Base-by-base conservation (phyloP, 2,113 vertebrate genomes). In the Coreoperca whiteheadi region DNA sequence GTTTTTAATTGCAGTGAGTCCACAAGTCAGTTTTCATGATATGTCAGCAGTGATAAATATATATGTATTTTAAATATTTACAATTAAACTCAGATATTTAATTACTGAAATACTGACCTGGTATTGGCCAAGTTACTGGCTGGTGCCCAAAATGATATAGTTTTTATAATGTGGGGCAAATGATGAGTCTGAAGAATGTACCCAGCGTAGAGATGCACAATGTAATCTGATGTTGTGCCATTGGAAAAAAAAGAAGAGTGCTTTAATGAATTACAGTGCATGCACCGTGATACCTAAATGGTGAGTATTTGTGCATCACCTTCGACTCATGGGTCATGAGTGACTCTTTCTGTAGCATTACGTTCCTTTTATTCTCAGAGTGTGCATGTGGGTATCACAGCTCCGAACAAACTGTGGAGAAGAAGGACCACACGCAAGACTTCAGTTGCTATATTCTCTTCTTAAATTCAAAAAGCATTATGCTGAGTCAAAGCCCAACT, bases 221-320 rank as follows among this genome's bases (percentile, higher is more conserved):
- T 4, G 1, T n/a, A 57, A 64, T 39, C 18, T 41, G 10, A 74
- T 9, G 48, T 20, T 34, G 9, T 7, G 32, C 30, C 18, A 48
- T 20, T 21, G 20, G 21, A 9, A n/a, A 37, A 59, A 37, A 54
- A n/a, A 18, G 8, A 39, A n/a, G n/a, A n/a, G 9, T 18, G 9
- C 20, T 43, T 66, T 18, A 32, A 18, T 69, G 25, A 70, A 54
- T 56, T 54, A 20, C 37, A 51, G 12, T 30, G 8, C 12, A 11
- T 76, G 4, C 20, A 6, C 1, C 30, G 23, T 70, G 65, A 15
- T 12, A 68, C 54, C 16, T 66, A 37, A 54, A 72, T 23, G 41
- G 23, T 1, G n/a, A n/a, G n/a, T n/a, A n/a, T 53, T 67, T 63
- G 57, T 53, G 37, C 23, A 74, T 82, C 73, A 57, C 60, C 32